phyloP scores from a whole-genome alignment of 1,140 invertebrate genomes.

The Brachionus calyciflorus region DNA sequence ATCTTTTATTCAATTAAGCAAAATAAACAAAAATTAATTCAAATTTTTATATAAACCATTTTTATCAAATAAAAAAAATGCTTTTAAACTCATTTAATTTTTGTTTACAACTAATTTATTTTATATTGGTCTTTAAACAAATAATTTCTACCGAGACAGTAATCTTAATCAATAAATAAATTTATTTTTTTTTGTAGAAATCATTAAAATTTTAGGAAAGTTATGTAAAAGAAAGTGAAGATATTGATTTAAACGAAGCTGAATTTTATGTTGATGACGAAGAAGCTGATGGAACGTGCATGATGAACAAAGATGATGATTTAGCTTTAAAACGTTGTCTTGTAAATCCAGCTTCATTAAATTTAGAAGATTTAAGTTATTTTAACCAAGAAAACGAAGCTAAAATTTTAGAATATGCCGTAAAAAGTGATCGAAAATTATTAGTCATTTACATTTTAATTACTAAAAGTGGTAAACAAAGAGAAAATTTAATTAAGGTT shows the following conservation, averaged over 20 bases:
- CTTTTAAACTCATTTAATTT: too few species aligned
- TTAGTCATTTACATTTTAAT: constrained; percentile 30
- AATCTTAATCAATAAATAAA: too few species aligned
- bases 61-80: too few species aligned
- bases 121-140: too few species aligned
- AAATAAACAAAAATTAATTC: too few species aligned
- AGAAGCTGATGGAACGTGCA: background rate
- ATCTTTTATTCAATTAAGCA: too few species aligned
- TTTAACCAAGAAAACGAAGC: constrained; percentile 36
- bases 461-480: constrained; percentile 16
- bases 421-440: constrained; percentile 14
- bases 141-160: too few species aligned
- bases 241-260: background rate
- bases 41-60: too few species aligned
- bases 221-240: background rate
- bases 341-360: background rate
- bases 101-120: too few species aligned
- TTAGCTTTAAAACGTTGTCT: background rate
- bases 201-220: background rate
- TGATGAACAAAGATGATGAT: background rate
- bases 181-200: background rate
- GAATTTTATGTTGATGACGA: constrained; percentile 21
- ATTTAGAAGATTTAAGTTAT: constrained; percentile 2
- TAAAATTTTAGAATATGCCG: constrained; percentile 28
- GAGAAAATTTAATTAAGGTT: constrained; percentile 2